A percentile compares a stretch with the other conserved stretches of the same genome.
phyloP scores from a whole-genome alignment of 1,140 invertebrate species.

The Phortica variegata region DNA sequence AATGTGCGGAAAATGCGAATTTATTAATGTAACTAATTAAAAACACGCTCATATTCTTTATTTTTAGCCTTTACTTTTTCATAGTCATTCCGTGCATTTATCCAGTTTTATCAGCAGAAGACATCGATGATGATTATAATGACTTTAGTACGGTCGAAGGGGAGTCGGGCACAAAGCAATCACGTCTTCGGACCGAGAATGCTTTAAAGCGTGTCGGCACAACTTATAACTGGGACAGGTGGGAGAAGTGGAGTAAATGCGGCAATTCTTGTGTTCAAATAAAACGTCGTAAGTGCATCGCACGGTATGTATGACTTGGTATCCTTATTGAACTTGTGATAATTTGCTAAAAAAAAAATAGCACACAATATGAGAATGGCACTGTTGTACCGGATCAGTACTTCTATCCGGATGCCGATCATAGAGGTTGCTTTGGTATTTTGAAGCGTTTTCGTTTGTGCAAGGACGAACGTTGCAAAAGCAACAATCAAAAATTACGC shows the following conservation, averaged over 20 bases:
- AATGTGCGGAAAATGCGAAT: no score
- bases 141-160: conserved; percentile 22
- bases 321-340: neutral
- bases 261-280: conserved; percentile 35
- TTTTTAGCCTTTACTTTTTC: no score
- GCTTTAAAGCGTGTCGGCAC: conserved; percentile 25
- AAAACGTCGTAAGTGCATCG: conserved; percentile 28
- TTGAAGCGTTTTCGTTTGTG: conserved; percentile 69
- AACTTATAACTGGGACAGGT: conserved; percentile 34
- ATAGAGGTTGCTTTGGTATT: conserved; percentile 63
- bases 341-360: conserved; percentile 1
- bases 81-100: no score
- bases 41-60: no score
- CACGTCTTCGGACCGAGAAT: conserved; percentile 17
- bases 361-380: conserved; percentile 21
- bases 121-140: conserved; percentile 27
- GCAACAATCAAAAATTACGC: conserved; percentile 23
- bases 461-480: conserved; percentile 65
- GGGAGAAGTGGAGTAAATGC: conserved; percentile 45
- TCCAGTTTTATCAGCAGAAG: no score
- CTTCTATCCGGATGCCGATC: conserved; percentile 37
- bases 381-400: conserved; percentile 9
- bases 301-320: conserved; percentile 18
- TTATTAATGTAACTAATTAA: no score
- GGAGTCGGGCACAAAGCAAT: conserved; percentile 8